Evolutionary conservation across 2,888 invertebrate genomes (phyloP), one percentile per base, ranked within the genome.

Genomic region (Eristalis intricaria): DNA sequence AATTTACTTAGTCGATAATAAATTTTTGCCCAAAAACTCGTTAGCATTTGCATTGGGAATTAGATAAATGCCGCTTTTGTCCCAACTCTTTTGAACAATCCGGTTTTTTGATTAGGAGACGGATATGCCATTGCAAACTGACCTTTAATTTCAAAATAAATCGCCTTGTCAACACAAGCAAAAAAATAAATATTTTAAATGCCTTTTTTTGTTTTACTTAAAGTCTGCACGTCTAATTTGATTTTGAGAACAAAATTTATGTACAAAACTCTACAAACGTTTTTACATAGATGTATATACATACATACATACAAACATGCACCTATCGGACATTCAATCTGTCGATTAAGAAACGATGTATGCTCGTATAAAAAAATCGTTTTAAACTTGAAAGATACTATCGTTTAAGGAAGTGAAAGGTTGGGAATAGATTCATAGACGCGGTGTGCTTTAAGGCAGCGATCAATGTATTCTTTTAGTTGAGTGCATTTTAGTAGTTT

Each of bases 11-110:
- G 64, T 43, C 66, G 78, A 60, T 43, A 68, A 83, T 86, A 86
- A 83, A 86, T 86, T 86, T 79, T 71, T 79, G 78, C 83, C 70
- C 58, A 82, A 80, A 77, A 50, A 74, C 78, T 83, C 56, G 74
- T 86, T 86, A 66, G 71, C 43, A 71, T 70, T 78, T 83, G 65
- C 66, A 82, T 86, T 74, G 77, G 56, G 32, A 82, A 63, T 74
- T 82, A 58, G 70, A 82, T 86, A 82, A 77, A 81, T 85, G 68
- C 58, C 63, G 70, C 70, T 50, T 76, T 76, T 71, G 64, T 26
- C n/a, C 5, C 61, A 32, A 43, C 43, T 3, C 11, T 29, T 8
- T 68, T 19, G 19, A 66, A 35, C 15, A 68, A 75, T 74, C 75
- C 75, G 40, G 75, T 75, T 81, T 63, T 77, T 10, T 15, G 38